phyloP scores from a whole-genome alignment of 92 coral and sea anemone genomes.

The Phenganax stokvisi region DNA sequence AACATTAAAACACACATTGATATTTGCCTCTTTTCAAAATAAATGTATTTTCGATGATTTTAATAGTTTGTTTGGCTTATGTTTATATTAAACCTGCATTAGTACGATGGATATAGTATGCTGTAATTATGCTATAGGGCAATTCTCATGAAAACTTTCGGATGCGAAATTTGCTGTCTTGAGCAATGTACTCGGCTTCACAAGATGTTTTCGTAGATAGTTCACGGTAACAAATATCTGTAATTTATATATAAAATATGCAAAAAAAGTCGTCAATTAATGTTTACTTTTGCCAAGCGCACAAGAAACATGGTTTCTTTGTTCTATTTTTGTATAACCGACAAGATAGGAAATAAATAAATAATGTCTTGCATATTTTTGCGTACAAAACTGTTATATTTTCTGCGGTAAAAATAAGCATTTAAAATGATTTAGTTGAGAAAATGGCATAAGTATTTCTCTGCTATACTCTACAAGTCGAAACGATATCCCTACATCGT shows the following conservation, averaged over 20 bases:
- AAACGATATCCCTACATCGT: not conserved
- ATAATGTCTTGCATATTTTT: constrained; percentile 25
- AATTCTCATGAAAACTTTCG: too few relatives aligned
- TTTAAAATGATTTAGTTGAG: not conserved
- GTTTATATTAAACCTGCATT: constrained; percentile 6
- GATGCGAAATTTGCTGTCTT: not conserved
- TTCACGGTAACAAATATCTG: not conserved
- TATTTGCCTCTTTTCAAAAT: constrained; percentile 7
- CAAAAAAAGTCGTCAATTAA: not conserved
- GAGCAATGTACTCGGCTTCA: not conserved
- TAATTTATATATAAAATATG: not conserved
- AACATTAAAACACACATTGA: constrained; percentile 23
- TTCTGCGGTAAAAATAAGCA: not conserved
- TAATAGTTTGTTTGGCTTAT: constrained; percentile 1
- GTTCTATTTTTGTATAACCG: constrained; percentile 20
- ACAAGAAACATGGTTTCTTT: constrained; percentile 16
- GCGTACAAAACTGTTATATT: not conserved
- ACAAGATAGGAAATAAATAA: constrained; percentile 20
- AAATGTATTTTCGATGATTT: constrained; percentile 1
- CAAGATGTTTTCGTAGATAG: too few relatives aligned
- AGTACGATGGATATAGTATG: not conserved
- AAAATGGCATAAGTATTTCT: not conserved
- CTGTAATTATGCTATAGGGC: not conserved
- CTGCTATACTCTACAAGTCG: too few relatives aligned
- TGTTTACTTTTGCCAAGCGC: constrained; percentile 17